Conservation (phyloP, 2,113 vertebrate species). For the Hemichromis elongatus region DNA sequence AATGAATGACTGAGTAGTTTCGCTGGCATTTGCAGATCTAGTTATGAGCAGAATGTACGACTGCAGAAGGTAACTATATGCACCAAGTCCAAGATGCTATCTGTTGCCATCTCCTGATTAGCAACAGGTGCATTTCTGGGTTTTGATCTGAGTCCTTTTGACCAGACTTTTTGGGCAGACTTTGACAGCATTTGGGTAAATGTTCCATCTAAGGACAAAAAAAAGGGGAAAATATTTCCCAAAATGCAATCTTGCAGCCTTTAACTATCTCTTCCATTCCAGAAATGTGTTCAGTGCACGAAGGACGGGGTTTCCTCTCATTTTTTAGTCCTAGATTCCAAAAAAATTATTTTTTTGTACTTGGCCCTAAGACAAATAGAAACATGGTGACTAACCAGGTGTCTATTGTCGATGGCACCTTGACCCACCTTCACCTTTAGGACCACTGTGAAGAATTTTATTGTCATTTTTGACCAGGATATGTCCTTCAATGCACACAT, state of each 20-base stretch:
- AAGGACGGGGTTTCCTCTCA: background rate
- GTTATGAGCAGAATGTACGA: background rate
- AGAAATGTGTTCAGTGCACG: background rate
- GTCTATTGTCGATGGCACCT: accelerated
- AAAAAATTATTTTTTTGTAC: background rate
- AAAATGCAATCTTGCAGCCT: background rate
- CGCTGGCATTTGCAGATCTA: background rate
- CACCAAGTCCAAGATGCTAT: too few relatives aligned
- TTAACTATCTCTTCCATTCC: background rate
- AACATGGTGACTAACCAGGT: background rate
- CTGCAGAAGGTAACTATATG: background rate
- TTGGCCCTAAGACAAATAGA: background rate
- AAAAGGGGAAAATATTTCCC: accelerated
- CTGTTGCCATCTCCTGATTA: background rate
- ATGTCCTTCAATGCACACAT: background rate
- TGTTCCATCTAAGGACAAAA: background rate
- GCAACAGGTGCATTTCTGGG: background rate
- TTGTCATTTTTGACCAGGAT: background rate
- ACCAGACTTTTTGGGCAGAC: background rate
- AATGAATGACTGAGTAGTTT: background rate
- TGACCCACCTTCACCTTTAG: background rate
- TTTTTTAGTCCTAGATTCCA: background rate
- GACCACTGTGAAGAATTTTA: background rate
- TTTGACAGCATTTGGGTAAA: background rate
- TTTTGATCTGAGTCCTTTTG: background rate